Percentiles rank a stretch among this genome's conserved stretches.
These are phyloP conservation scores for Hyperopisus bebe DNA, from an alignment of 2,113 vertebrate species.

Conservation along the genomic window DNA sequence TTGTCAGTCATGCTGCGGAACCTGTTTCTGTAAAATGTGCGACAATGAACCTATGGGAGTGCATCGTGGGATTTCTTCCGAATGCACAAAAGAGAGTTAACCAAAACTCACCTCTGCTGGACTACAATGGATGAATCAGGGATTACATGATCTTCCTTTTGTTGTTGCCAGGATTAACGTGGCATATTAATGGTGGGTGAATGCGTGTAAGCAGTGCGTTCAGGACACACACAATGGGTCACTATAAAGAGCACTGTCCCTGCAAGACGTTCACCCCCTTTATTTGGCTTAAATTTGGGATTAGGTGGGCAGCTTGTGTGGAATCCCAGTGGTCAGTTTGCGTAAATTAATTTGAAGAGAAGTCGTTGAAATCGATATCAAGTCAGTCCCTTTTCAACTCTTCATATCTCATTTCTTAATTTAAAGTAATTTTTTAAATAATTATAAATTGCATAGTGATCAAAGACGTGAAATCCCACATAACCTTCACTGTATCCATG, in stretches of 20 bases:
- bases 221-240: background rate
- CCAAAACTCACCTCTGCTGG: too few relatives aligned
- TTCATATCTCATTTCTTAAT: background rate
- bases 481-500: background rate
- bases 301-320: background rate
- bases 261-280: background rate
- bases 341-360: background rate
- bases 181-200: background rate
- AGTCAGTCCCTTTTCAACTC: background rate
- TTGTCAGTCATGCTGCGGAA: background rate
- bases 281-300: background rate
- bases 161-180: background rate
- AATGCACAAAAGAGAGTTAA: background rate
- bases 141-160: background rate
- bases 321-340: background rate
- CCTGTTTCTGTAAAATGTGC: background rate
- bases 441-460: background rate
- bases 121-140: conserved; percentile 8
- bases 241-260: background rate
- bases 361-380: background rate
- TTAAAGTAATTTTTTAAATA: background rate
- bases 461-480: background rate
- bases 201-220: background rate
- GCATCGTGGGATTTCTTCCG: background rate
- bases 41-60: background rate